phyloP scores from a whole-genome alignment of 1,140 invertebrate species.

The Chionoecetes opilio region DNA sequence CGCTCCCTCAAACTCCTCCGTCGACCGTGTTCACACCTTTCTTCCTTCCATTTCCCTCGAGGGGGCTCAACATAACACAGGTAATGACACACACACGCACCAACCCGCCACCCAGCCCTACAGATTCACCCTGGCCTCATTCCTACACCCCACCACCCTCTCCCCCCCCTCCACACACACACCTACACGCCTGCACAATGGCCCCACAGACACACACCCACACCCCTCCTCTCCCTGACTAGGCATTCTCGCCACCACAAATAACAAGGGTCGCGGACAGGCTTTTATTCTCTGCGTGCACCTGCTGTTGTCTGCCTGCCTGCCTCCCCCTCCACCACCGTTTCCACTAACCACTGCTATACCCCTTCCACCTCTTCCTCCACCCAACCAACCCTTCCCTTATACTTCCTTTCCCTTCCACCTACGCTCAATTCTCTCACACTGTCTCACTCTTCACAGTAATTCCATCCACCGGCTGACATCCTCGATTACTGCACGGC shows the following conservation, averaged over 20 bases:
- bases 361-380: neutral
- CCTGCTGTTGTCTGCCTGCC: neutral
- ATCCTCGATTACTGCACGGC: conserved; percentile 16
- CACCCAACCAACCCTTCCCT: neutral
- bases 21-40: neutral
- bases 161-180: conserved; percentile 2
- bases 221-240: neutral
- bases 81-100: neutral
- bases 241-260: conserved; percentile 47
- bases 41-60: no score
- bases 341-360: neutral
- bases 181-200: conserved; percentile 22
- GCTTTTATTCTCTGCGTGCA: conserved; percentile 60
- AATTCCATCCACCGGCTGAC: neutral
- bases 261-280: conserved; percentile 60
- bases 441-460: neutral
- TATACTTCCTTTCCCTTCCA: neutral
- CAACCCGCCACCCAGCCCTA: neutral
- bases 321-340: neutral
- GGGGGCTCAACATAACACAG: no score
- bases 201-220: neutral
- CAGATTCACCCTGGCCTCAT: conserved; percentile 4
- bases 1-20: neutral
- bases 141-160: neutral
- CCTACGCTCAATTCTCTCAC: no score